Base-by-base conservation (phyloP, 1,140 invertebrate species). In the Megalonaias nervosa region DNA sequence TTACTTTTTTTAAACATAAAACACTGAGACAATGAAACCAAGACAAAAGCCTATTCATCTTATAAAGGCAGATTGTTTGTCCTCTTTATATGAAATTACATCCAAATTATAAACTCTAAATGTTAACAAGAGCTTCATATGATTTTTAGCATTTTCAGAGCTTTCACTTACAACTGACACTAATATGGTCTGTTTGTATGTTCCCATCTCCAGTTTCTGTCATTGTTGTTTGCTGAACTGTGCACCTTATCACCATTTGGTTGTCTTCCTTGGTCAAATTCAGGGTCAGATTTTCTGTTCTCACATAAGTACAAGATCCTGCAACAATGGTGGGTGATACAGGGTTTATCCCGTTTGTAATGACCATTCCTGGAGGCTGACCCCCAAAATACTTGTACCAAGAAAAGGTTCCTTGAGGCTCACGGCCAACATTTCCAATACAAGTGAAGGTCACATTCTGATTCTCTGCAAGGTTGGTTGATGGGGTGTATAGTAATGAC, bases 181-280 rank as follows among this genome's bases (percentile, higher is more conserved):
- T 56, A 64, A 75, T 68, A 60, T 56, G 55, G 14, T 11, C 21
- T 61, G 65, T 75, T 23, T 75, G 74, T n/a, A 13, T 58, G 57
- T 62, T 31, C 6, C 66, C 74, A 60, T 75, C 74, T 26, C 74
- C 74, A 55, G 3, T 2, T 17, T 67, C n/a, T 38, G 31, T 31
- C 17, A n/a, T 26, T n/a, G 16, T 75, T 21, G 59, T 57, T 31
- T 75, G 74, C 61, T 67, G 67, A 6, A 69, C 59, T 55, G 74
- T 75, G 56, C 74, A 75, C 15, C 74, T 5, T n/a, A 75, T 67
- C 2, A 75, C 14, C 19, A 75, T 75, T n/a, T 75, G 31, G 26
- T 75, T 23, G 21, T 68, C 55, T 17, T 68, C 26, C 57, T 62
- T 67, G 12, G 55, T 48, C 74, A 75, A 60, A 15, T 15, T 68